These are phyloP conservation scores for Acestrorhynchus altus DNA, from an alignment of 2,797 vertebrate genomes.

Conservation along the genomic window DNA sequence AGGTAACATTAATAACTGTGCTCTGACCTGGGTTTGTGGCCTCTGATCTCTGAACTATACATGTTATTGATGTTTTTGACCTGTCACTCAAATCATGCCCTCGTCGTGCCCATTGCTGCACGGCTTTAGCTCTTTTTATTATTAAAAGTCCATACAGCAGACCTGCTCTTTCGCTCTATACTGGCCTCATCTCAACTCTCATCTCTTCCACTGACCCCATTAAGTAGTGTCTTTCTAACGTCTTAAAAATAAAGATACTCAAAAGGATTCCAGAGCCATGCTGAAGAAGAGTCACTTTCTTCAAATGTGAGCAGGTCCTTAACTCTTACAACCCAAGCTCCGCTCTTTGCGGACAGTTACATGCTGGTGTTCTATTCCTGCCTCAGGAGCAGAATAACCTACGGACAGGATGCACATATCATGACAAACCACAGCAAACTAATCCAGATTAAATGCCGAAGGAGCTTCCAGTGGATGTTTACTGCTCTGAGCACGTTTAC, in stretches of 20 bases:
- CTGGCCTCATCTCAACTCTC: slow-evolving; percentile 12
- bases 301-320: too few relatives aligned
- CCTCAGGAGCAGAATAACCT: too few relatives aligned
- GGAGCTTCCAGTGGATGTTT: too few relatives aligned
- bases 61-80: slow-evolving; percentile 8
- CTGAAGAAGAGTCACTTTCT: too few relatives aligned
- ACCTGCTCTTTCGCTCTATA: slow-evolving; percentile 14
- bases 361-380: too few relatives aligned
- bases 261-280: neutral
- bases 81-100: slow-evolving; percentile 7
- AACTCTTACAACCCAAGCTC: too few relatives aligned
- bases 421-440: too few relatives aligned
- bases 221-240: neutral
- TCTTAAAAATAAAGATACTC: neutral
- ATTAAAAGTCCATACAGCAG: slow-evolving; percentile 13
- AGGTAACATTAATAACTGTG: slow-evolving; percentile 21
- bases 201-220: neutral
- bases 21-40: slow-evolving; percentile 2
- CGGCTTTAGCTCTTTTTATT: slow-evolving; percentile 5
- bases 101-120: slow-evolving; percentile 6
- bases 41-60: slow-evolving; percentile 9
- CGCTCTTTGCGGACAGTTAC: too few relatives aligned
- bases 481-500: too few relatives aligned
- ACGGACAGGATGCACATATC: too few relatives aligned
- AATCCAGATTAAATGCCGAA: too few relatives aligned